Base-by-base conservation (phyloP, 2,888 invertebrate species). In the Scelioninae gen. 2 region DNA sequence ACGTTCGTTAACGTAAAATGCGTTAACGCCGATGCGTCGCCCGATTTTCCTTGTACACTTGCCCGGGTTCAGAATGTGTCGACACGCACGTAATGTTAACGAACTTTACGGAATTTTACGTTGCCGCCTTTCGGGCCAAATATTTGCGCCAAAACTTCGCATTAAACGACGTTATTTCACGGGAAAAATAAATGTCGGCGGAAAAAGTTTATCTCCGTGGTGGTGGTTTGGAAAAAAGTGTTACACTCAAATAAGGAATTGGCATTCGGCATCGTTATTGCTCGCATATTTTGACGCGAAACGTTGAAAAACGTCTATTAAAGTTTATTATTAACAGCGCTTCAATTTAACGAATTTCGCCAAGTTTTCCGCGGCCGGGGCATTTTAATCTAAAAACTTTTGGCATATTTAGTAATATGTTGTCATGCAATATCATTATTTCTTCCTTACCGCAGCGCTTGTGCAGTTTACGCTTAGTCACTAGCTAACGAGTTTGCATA, bases 401-500 rank as follows among this genome's bases (percentile, higher is more conserved):
- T 57, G 63, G 67, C 73, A 63, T 57, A 63, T 73, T 73, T 67
- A 63, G 64, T 65, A 64, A 69, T 69, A 69, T 58, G 69, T 57
- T 69, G 65, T 65, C 70, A 57, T 64, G 67, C 31, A 45, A 67
- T 63, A 63, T 71, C 63, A 61, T 74, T 71, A 73, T 68, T 74
- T 74, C 67, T 71, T 67, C 61, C 58, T 71, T 46, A 46, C 67
- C 61, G 35, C 57, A 50, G 57, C 48, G 55, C 46, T 55, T 43
- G 41, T 60, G 15, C 53, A 68, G 67, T 74, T 74, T 68, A 63
- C 53, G 67, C 72, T 58, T 72, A 68, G 68, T 72, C 72, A 72
- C 58, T 60, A 58, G 64, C 72, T 72, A 72, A 72, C 68, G 53
- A 72, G 75, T 75, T 75, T 69, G 71, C 72, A 72, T 72, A 72